Conservation (phyloP, 2,113 vertebrate species). For the Bos taurus region DNA sequence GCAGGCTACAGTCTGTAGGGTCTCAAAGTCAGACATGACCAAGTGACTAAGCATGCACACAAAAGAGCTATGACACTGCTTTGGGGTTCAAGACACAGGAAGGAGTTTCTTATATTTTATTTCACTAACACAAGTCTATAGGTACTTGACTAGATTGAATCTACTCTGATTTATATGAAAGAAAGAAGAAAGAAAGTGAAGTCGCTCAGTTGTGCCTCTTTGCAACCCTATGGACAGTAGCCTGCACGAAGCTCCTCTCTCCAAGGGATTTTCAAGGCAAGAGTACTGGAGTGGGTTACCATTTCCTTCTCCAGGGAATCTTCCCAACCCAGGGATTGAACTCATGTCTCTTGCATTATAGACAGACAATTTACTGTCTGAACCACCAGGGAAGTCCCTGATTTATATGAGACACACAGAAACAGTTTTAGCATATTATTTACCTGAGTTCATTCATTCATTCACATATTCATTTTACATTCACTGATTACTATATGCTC, state of each 20-base stretch:
- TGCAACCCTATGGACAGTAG: too few relatives aligned
- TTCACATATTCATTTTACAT: neutral
- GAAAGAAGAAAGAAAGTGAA: too few relatives aligned
- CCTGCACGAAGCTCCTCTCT: too few relatives aligned
- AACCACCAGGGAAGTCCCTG: neutral
- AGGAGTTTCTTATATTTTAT: neutral
- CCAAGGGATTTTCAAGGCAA: too few relatives aligned
- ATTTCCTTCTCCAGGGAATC: too few relatives aligned
- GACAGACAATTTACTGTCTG: too few relatives aligned
- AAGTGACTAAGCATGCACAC: neutral
- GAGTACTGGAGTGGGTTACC: too few relatives aligned
- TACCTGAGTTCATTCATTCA: neutral
- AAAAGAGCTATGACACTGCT: neutral
- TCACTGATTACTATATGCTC: neutral
- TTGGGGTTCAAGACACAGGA: neutral
- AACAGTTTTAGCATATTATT: neutral
- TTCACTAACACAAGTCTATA: neutral
- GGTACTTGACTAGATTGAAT: neutral
- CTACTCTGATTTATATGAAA: neutral
- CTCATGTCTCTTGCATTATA: too few relatives aligned
- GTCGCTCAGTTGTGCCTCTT: too few relatives aligned
- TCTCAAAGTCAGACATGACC: neutral
- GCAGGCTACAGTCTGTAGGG: neutral
- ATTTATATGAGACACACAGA: neutral
- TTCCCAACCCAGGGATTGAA: too few relatives aligned